phyloP scores from a whole-genome alignment of 2,888 invertebrate species.

The Parthenolecanium corni region DNA sequence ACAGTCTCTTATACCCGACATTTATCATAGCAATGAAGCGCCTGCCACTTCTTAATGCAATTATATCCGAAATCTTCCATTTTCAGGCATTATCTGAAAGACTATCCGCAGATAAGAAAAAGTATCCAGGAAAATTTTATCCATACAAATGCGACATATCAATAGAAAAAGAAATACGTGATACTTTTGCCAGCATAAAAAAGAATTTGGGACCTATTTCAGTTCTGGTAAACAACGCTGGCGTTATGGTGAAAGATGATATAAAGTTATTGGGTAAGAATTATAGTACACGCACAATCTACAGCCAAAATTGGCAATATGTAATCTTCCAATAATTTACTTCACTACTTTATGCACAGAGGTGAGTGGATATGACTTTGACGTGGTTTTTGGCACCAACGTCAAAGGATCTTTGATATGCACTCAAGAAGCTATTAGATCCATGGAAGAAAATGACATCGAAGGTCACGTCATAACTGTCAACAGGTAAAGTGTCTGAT shows the following conservation, averaged over 20 bases:
- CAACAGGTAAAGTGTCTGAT: background rate
- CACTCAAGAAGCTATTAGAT: background rate
- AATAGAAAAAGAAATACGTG: slow-evolving; percentile 1
- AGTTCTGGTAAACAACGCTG: slow-evolving; percentile 1
- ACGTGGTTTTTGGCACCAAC: background rate
- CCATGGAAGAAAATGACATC: background rate
- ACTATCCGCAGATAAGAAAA: background rate
- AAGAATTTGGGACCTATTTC: background rate
- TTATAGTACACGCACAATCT: too few species aligned
- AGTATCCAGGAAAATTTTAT: background rate
- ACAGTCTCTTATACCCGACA: too few species aligned
- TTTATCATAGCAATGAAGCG: too few species aligned
- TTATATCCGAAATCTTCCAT: background rate
- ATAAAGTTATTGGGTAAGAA: too few species aligned
- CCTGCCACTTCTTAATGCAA: too few species aligned
- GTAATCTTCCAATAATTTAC: background rate
- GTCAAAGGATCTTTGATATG: slow-evolving; percentile 1
- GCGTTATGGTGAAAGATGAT: background rate
- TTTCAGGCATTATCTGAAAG: background rate
- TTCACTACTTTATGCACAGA: background rate
- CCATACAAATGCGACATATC: background rate
- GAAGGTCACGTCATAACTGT: slow-evolving; percentile 3
- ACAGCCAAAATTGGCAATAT: too few species aligned
- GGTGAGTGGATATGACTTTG: background rate
- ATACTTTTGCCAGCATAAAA: background rate